phyloP scores from a whole-genome alignment of 2,888 invertebrate genomes.

The Mycalesis mineus region DNA sequence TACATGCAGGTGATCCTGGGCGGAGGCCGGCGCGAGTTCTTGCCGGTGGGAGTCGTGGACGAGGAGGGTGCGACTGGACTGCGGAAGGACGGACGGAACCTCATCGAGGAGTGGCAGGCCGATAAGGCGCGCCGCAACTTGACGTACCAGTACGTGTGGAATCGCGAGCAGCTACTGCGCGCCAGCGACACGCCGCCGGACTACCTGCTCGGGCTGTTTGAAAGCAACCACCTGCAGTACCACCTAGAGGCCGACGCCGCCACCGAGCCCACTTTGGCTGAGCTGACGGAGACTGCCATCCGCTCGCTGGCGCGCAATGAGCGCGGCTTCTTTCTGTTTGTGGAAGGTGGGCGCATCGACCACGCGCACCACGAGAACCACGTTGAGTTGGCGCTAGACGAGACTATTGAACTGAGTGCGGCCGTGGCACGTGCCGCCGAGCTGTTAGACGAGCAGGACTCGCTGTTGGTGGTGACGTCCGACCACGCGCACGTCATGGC shows the following conservation, averaged over 20 bases:
- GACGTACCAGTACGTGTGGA: slow-evolving; percentile 75
- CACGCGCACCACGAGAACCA: slow-evolving; percentile 81
- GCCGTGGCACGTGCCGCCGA: slow-evolving; percentile 74
- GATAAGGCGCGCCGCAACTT: slow-evolving; percentile 57
- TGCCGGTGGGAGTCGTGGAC: slow-evolving; percentile 75
- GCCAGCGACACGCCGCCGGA: slow-evolving; percentile 71
- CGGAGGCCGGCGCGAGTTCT: slow-evolving; percentile 83
- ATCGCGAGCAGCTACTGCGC: slow-evolving; percentile 74
- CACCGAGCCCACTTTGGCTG: slow-evolving; percentile 67
- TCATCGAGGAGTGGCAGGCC: slow-evolving; percentile 82
- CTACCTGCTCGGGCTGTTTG: slow-evolving; percentile 81
- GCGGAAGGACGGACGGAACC: slow-evolving; percentile 79
- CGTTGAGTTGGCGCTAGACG: slow-evolving; percentile 81
- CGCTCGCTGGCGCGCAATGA: slow-evolving; percentile 79
- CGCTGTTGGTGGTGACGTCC: slow-evolving; percentile 86
- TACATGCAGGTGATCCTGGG: slow-evolving; percentile 81
- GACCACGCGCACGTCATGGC: slow-evolving; percentile 87
- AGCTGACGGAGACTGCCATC: slow-evolving; percentile 80
- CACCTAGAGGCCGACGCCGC: slow-evolving; percentile 75
- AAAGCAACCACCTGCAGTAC: slow-evolving; percentile 81
- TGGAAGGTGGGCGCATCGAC: slow-evolving; percentile 84
- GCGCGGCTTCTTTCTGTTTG: slow-evolving; percentile 87
- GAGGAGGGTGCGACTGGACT: slow-evolving; percentile 66
- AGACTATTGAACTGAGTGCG: slow-evolving; percentile 81
- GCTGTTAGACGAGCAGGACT: slow-evolving; percentile 77